Conservation (phyloP, 2,797 vertebrate species). For the Rhodeus uyekii region DNA sequence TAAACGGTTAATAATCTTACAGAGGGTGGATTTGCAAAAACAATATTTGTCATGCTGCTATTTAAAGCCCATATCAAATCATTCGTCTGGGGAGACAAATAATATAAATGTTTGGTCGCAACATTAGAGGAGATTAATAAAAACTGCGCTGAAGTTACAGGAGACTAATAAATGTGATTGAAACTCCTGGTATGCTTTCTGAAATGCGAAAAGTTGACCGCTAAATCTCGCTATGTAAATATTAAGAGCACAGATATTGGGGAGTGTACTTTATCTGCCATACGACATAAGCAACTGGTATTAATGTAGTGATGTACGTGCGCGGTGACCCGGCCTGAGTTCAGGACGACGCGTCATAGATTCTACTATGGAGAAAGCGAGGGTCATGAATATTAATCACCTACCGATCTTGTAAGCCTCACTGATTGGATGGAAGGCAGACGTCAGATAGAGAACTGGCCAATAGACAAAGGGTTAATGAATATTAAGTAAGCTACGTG, state of each 20-base stretch:
- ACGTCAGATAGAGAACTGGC: background rate
- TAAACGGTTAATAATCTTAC: background rate
- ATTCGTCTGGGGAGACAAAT: background rate
- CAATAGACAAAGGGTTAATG: background rate
- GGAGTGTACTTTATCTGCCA: background rate
- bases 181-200: background rate
- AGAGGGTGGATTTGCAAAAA: background rate
- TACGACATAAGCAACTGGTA: background rate
- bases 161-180: background rate
- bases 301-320: slow-evolving; percentile 6
- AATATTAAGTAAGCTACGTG: background rate
- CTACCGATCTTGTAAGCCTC: background rate
- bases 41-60: background rate
- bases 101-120: background rate
- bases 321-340: background rate
- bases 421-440: background rate
- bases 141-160: background rate
- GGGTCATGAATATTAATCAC: background rate
- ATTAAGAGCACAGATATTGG: background rate
- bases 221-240: slow-evolving; percentile 2
- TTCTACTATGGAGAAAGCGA: background rate
- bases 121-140: background rate
- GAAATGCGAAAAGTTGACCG: background rate
- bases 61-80: background rate
- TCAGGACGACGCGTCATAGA: background rate